phyloP scores from a whole-genome alignment of 2,888 invertebrate genomes.

The Meloe dianella region DNA sequence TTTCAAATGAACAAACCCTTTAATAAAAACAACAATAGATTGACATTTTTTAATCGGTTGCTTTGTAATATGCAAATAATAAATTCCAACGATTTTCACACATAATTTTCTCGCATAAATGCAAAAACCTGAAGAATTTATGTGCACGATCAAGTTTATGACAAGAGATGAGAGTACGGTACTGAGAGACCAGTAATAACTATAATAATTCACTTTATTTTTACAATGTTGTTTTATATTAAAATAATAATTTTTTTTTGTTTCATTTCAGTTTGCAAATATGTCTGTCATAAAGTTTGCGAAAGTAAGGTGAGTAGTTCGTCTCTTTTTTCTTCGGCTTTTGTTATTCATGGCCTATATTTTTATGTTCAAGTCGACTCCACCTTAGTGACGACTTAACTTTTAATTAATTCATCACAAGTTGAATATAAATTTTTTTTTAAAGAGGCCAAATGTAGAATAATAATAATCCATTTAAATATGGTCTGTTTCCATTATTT shows the following conservation, averaged over 20 bases:
- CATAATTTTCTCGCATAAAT: slow-evolving; percentile 2
- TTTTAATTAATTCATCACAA: slow-evolving; percentile 16
- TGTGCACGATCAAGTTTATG: slow-evolving; percentile 8
- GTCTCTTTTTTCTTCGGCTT: not conserved
- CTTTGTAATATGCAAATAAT: not conserved
- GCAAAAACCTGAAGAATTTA: slow-evolving; percentile 11
- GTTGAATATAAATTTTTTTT: not conserved
- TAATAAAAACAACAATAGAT: not conserved
- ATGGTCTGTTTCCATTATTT: not conserved
- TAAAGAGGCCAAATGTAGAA: not conserved
- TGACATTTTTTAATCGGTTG: not conserved
- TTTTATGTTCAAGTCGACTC: slow-evolving; percentile 12
- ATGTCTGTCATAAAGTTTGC: slow-evolving; percentile 79
- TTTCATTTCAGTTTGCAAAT: slow-evolving; percentile 80
- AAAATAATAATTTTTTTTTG: slow-evolving; percentile 13
- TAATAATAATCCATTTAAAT: slow-evolving; percentile 4
- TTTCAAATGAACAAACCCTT: not conserved
- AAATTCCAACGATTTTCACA: slow-evolving; percentile 3
- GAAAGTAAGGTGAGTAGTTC: slow-evolving; percentile 73
- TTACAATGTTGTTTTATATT: slow-evolving; percentile 8
- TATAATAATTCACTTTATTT: not conserved
- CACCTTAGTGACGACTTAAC: slow-evolving; percentile 16
- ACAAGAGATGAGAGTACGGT: not conserved
- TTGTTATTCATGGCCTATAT: not conserved
- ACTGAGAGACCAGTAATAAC: not conserved